A percentile compares a stretch with the other conserved stretches of the same genome.
Conservation (phyloP, 2,888 invertebrate species). For the Synanthedon myopaeformis region DNA sequence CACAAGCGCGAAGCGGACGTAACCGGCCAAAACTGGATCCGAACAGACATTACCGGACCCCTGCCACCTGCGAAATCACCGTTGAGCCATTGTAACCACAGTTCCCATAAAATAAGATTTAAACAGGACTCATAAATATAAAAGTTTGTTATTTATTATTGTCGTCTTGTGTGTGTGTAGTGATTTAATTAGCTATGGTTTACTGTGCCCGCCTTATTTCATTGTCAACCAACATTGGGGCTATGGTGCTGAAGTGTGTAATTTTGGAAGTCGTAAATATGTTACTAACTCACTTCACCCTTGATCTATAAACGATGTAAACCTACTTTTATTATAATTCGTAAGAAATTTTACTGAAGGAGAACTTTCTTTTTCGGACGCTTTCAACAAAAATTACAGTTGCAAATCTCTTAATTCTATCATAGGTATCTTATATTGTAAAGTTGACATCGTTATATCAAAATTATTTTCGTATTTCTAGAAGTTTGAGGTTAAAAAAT, state of each 20-base stretch:
- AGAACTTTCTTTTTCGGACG: too few species aligned
- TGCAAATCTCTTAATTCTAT: too few species aligned
- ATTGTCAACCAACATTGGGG: constrained; percentile 9
- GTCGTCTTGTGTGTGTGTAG: constrained; percentile 25
- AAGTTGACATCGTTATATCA: too few species aligned
- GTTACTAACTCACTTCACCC: not conserved
- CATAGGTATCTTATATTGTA: too few species aligned
- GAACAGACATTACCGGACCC: constrained; percentile 12
- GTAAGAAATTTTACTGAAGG: too few species aligned
- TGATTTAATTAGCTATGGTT: constrained; percentile 48
- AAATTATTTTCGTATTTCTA: too few species aligned
- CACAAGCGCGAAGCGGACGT: not conserved
- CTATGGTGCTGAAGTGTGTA: not conserved
- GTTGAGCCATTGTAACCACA: constrained; percentile 51
- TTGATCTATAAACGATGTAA: too few species aligned
- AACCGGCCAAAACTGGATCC: constrained; percentile 15
- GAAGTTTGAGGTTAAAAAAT: too few species aligned
- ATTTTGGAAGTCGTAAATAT: constrained; percentile 1
- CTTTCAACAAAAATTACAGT: too few species aligned
- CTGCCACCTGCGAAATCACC: constrained; percentile 45
- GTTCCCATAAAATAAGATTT: constrained; percentile 69
- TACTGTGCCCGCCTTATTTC: constrained; percentile 27
- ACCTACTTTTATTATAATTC: too few species aligned
- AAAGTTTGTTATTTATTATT: constrained; percentile 19
- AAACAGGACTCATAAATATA: constrained; percentile 28